Evolutionary conservation across 2,113 vertebrate species (phyloP).

Genomic region (Hyaena hyaena): DNA sequence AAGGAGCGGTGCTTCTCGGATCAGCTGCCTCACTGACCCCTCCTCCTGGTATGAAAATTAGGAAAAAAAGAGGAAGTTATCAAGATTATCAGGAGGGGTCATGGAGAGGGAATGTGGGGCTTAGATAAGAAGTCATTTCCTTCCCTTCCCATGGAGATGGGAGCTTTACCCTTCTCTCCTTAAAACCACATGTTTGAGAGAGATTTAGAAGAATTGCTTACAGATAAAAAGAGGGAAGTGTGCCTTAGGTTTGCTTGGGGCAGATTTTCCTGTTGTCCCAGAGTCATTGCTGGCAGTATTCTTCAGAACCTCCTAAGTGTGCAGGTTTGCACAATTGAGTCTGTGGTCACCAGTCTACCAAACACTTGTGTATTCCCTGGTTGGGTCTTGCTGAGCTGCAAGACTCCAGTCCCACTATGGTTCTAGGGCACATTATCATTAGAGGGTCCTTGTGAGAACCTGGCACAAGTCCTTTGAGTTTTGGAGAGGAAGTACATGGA

Average conservation of each 20-base stretch:
- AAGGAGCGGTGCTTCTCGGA: neutral
- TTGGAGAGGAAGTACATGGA: neutral
- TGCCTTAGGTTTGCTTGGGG: too few relatives aligned
- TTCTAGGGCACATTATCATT: rapidly evolving
- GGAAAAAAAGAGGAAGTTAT: neutral
- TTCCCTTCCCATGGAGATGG: neutral
- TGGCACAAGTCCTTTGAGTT: neutral
- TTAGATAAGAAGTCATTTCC: too few relatives aligned
- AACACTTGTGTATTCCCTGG: too few relatives aligned
- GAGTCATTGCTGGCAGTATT: neutral
- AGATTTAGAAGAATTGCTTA: neutral
- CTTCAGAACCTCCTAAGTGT: too few relatives aligned
- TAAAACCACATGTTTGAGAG: neutral
- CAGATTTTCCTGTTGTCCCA: neutral
- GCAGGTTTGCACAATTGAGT: neutral
- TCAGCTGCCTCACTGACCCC: too few relatives aligned
- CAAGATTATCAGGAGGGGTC: neutral
- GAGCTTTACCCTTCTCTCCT: neutral
- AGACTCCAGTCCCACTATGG: neutral
- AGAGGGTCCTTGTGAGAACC: neutral
- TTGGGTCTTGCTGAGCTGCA: neutral
- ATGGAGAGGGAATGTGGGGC: neutral
- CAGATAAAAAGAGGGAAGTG: neutral
- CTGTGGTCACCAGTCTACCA: neutral
- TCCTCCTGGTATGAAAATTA: rapidly evolving